Evolutionary conservation across 2,888 invertebrate genomes (phyloP), one percentile per base, ranked within the genome.

Genomic region (Lobophora halterata): DNA sequence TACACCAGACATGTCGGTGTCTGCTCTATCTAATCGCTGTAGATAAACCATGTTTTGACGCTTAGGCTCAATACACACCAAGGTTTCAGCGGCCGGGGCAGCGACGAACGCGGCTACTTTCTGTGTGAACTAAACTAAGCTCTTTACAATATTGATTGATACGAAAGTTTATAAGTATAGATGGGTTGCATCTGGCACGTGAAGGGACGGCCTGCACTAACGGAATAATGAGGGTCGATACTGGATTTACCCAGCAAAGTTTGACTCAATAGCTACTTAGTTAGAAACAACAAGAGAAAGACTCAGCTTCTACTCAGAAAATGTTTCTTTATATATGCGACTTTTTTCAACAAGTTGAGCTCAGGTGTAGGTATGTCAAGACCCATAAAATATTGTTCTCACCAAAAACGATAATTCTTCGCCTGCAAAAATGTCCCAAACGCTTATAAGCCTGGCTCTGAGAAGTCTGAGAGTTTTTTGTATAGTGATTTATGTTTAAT

Each of bases 401-500:
- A 66, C 68, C 64, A 59, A 73, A 77, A 77, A 78, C 71, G 71
- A 79, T 81, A 79, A 76, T 79, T 77, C 78, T 76, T 70, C 55
- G 64, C 66, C 64, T 64, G 61, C 65, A 71, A 78, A 77, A 79
- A 78, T 69, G 65, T 68, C 71, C 70, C 61, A 65, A 64, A 69
- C 67, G 63, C 68, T 71, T 70, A 72, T 61, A 61, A 58, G 62
- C 53, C 58, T 62, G 57, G 65, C 60, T 64, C 55, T 56, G 56
- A 47, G 55, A 71, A 64, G 60, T 64, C 55, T 56, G 56, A 47
- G 55, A 71, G 66, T 73, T 78, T 76, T 71, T 70, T 68, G 57
- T 71, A 62, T 59, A 65, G 65, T 75, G 78, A 81, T 81, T 81
- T 81, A 81, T 81, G 79, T 75, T 79, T 78, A 79, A 79, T 82